Base-by-base conservation (phyloP, 2,888 invertebrate genomes). In the Protonemura montana region DNA sequence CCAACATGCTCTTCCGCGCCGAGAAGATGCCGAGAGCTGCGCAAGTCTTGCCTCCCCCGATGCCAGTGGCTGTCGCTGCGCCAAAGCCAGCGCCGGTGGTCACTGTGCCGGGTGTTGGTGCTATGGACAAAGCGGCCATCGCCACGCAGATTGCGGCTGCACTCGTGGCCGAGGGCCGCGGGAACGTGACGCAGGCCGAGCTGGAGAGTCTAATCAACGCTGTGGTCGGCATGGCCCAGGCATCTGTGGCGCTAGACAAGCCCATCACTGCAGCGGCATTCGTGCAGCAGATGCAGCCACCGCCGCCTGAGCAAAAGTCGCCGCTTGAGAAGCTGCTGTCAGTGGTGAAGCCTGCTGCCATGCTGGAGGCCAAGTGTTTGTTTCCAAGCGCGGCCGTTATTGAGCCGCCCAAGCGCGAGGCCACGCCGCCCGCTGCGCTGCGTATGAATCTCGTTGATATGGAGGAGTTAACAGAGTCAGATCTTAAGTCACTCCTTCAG, bases 111-210 rank as follows among this genome's bases (percentile, higher is more conserved):
- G 95, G 95, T 41, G 93, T 95, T 84, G 96, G 96, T 28, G 93
- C 94, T 0, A 95, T 96, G 87, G 96, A 97, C 90, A 95, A 96
- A 89, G 94, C 95, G 35, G 94, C 96, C 85, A 95, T 97, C 88
- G 96, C 97, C 0, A 94, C 95, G 89, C 96, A 97, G 90, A 95
- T 97, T 91, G 96, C 97, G 0, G 95, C 94, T 35, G 96, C 96
- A 0, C 92, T 97, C 77, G 93, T 97, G 13, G 94, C 95, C 26
- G 96, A 97, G 91, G 97, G 97, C 82, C 95, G 95, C 90, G 95
- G 96, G 0, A 95, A 97, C 91, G 95, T 97, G 6, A 95, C 96
- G 3, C 95, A 96, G 85, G 95, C 94, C 85, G 96, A 97, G 89
- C 92, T 97, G 87, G 96, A 96, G 89, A 95, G 95, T 88, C 92